phyloP scores from a whole-genome alignment of 2,113 vertebrate genomes.

The Engystomops pustulosus region DNA sequence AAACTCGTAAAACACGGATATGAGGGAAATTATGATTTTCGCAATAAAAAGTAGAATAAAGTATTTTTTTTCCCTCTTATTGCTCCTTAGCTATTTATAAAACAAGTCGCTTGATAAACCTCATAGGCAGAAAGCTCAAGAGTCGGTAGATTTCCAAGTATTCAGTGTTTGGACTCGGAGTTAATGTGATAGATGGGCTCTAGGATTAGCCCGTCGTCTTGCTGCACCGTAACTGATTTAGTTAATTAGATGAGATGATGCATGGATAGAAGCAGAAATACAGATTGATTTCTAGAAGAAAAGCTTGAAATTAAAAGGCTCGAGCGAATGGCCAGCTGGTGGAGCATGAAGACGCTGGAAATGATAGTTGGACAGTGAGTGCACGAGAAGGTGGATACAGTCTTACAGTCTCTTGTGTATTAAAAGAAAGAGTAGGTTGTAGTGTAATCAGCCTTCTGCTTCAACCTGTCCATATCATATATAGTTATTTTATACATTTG shows the following conservation, averaged over 20 bases:
- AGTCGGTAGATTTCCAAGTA: slow-evolving; percentile 31
- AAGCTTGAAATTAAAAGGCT: slow-evolving; percentile 60
- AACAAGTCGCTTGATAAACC: background rate
- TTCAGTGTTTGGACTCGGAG: slow-evolving; percentile 25
- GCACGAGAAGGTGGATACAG: background rate
- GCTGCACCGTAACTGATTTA: slow-evolving; percentile 55
- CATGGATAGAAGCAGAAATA: slow-evolving; percentile 55
- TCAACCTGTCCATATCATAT: background rate
- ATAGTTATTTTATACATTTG: background rate
- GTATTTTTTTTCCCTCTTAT: background rate
- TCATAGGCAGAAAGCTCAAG: background rate
- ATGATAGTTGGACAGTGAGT: slow-evolving; percentile 43
- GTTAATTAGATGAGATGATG: slow-evolving; percentile 59
- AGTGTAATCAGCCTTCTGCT: too few relatives aligned
- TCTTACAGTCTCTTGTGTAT: slow-evolving; percentile 18
- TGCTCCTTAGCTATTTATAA: background rate
- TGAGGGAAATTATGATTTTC: background rate
- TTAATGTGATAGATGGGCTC: slow-evolving; percentile 58
- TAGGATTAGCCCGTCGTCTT: slow-evolving; percentile 48
- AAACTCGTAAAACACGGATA: background rate
- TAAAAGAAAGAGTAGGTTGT: too few relatives aligned
- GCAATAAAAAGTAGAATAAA: background rate
- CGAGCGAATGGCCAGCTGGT: slow-evolving; percentile 53
- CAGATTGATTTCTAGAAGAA: slow-evolving; percentile 61
- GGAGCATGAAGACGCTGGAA: slow-evolving; percentile 51